phyloP scores from a whole-genome alignment of 1,140 invertebrate genomes.

The Neodiprion pinetum region DNA sequence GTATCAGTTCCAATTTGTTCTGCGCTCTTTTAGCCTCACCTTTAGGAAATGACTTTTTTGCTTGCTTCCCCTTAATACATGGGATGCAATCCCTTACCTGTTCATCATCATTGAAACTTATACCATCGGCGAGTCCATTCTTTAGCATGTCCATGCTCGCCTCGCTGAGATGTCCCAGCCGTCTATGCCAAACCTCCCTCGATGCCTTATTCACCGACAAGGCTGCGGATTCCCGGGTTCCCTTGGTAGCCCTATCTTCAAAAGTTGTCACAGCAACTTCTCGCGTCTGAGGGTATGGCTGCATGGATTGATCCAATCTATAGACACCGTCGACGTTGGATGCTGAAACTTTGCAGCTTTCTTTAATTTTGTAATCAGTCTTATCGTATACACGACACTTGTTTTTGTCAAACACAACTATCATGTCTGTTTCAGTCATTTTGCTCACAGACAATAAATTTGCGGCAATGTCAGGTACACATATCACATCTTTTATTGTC shows the following conservation, averaged over 20 bases:
- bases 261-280: background rate
- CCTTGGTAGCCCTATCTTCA: background rate
- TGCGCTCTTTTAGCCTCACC: background rate
- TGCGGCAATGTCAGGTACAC: background rate
- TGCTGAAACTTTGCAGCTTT: background rate
- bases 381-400: background rate
- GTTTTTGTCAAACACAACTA: slow-evolving; percentile 2
- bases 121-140: slow-evolving; percentile 1
- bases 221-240: background rate
- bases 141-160: background rate
- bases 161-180: background rate
- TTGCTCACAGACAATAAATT: slow-evolving; percentile 11
- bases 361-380: background rate
- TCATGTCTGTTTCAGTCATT: slow-evolving; percentile 2
- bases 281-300: background rate
- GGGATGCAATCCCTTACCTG: background rate
- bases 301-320: background rate
- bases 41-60: background rate
- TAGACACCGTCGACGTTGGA: background rate
- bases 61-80: slow-evolving; percentile 13
- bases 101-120: slow-evolving; percentile 4
- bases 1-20: background rate
- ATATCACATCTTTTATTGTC: slow-evolving; percentile 11
- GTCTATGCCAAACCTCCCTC: background rate
- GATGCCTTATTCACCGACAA: background rate